Evolutionary conservation across 2,113 vertebrate genomes (phyloP).

Genomic region (Macquaria australasica): DNA sequence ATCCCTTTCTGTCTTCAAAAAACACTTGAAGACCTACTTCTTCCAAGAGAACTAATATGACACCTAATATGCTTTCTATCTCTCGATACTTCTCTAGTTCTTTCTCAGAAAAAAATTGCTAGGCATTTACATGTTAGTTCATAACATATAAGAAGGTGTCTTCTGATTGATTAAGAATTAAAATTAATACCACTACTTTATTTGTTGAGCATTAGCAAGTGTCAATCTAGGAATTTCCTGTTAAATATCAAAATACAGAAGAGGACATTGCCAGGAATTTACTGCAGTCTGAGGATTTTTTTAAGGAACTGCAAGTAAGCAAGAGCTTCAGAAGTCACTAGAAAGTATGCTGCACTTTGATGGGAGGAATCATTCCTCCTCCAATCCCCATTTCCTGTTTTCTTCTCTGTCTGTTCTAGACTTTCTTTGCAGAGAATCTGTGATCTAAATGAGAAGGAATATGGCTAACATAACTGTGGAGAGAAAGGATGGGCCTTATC

Average conservation of each 20-base stretch:
- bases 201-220: neutral
- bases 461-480: slow-evolving; percentile 9
- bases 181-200: neutral
- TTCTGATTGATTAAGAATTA: neutral
- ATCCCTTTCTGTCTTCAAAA: no score
- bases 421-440: slow-evolving; percentile 9
- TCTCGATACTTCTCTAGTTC: no score
- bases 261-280: neutral
- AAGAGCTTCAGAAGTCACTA: slow-evolving; percentile 15
- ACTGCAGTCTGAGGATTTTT: neutral
- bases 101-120: no score
- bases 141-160: no score
- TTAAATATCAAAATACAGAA: slow-evolving; percentile 15
- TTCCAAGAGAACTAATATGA: no score
- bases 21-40: no score
- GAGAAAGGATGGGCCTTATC: slow-evolving; percentile 27
- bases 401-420: neutral
- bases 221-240: neutral
- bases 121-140: no score
- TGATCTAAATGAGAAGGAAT: slow-evolving; percentile 35
- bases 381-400: slow-evolving; percentile 39
- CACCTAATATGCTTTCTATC: no score
- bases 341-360: slow-evolving; percentile 2
- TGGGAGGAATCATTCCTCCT: slow-evolving; percentile 20
- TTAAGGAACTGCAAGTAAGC: slow-evolving; percentile 12